Percentiles rank a stretch among this genome's conserved stretches.
phyloP scores from a whole-genome alignment of 2,797 vertebrate species.

The Neopelma chrysocephalum region DNA sequence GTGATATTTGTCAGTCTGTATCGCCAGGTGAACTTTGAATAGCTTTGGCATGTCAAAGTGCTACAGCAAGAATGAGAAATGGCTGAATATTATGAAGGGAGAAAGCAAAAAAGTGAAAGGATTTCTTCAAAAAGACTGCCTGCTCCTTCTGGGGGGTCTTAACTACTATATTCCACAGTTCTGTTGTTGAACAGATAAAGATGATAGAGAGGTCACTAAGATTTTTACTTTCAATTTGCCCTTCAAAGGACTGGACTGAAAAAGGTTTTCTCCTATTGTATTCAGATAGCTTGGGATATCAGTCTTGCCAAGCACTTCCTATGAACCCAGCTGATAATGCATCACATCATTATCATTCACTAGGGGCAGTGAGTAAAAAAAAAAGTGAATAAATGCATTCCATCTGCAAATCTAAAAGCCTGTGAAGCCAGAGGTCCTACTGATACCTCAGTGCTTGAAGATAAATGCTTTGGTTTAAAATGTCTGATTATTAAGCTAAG shows the following conservation, averaged over 20 bases:
- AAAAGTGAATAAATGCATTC: not conserved
- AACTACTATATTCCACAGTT: not conserved
- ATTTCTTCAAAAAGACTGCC: not conserved
- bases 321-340: constrained; percentile 14
- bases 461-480: not conserved
- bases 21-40: not conserved
- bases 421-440: not conserved
- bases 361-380: not conserved
- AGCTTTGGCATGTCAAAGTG: not conserved
- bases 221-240: not conserved
- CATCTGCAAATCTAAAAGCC: not conserved
- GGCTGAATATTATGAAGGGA: not conserved
- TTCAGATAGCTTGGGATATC: not conserved
- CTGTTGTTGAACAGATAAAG: not conserved
- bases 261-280: not conserved
- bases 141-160: not conserved
- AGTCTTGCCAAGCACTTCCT: not conserved
- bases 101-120: not conserved
- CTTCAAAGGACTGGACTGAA: not conserved
- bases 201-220: not conserved
- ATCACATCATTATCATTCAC: constrained; percentile 2
- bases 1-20: not conserved
- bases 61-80: not conserved
- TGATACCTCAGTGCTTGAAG: not conserved
- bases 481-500: not conserved